Evolutionary conservation across 2,113 vertebrate genomes (phyloP).

Genomic region (Pipa parva): DNA sequence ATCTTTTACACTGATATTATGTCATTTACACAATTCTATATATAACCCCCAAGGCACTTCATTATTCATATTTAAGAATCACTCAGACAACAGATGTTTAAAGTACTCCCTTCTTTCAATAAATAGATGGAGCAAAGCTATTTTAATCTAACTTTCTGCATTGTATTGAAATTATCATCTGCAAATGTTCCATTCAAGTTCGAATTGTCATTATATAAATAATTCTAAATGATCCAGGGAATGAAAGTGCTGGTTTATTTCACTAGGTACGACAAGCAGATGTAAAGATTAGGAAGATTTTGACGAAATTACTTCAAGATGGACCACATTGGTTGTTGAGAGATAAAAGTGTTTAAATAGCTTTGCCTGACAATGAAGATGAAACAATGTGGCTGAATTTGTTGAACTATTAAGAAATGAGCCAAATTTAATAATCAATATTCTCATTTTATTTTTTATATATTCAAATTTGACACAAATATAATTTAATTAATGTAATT

Average conservation of each 20-base stretch:
- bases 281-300: conserved; percentile 44
- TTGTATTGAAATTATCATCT: conserved; percentile 30
- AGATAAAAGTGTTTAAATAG: conserved; percentile 44
- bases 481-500: too few relatives aligned
- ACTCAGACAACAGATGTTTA: conserved; percentile 15
- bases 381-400: conserved; percentile 24
- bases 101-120: conserved; percentile 10
- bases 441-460: too few relatives aligned
- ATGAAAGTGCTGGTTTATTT: conserved; percentile 15
- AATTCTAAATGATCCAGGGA: conserved; percentile 27
- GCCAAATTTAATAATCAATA: too few relatives aligned
- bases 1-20: too few relatives aligned
- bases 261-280: conserved; percentile 42
- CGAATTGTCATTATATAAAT: conserved; percentile 33
- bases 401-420: conserved; percentile 33
- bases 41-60: background rate
- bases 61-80: conserved; percentile 13
- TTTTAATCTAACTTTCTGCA: conserved; percentile 6
- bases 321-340: conserved; percentile 60
- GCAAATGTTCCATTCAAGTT: conserved; percentile 19
- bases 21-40: too few relatives aligned
- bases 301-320: conserved; percentile 60
- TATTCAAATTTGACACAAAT: too few relatives aligned
- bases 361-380: conserved; percentile 32
- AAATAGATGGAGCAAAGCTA: conserved; percentile 19